Evolutionary conservation across 2,888 invertebrate genomes (phyloP), one percentile per base, ranked within the genome.

Genomic region (Aphelenchoides bicaudatus): DNA sequence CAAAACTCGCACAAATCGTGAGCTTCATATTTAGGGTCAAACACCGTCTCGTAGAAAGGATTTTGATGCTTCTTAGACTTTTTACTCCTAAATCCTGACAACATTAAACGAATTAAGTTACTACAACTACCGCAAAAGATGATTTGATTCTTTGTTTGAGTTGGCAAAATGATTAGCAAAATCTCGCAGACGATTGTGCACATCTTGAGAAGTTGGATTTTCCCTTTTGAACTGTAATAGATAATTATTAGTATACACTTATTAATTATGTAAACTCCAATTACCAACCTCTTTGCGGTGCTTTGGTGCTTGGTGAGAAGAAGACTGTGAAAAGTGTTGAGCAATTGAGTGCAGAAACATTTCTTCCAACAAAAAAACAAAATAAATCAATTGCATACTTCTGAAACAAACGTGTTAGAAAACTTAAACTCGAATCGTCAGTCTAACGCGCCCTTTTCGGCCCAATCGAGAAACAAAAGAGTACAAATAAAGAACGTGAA

Each of bases 1-100:
- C 21, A 28, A 39, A 52, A 73, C 74, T 72, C 73, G 53, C 74
- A 74, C 27, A 74, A 61, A 50, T 72, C 67, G 54, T 74, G 72
- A 5, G 72, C 61, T 31, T 56, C 49, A 34, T 50, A 63, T 21
- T 29, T 38, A n/a, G 55, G 39, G 34, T 60, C 59, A 43, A 63
- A 63, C 19, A 31, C 21, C 13, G 63, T 63, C 13, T 54, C 31
- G 21, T 29, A 21, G 51, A 63, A 63, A 19, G 56, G 61, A 48
- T 63, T 63, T 31, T 30, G 56, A 61, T 59, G 66, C 65, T 34
- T 28, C 31, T 52, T 49, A 13, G 23, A 10, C 28, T 52, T 54
- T 1, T 49, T 47, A n/a, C n/a, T 50, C 13, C 49, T 49, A 19
- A 49, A 43, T 8, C 6, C 25, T 8, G 23, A 43, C 6, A 6